These are phyloP conservation scores for Halcyon malimbica DNA, from an alignment of 2,113 vertebrate species.

Conservation along the genomic window DNA sequence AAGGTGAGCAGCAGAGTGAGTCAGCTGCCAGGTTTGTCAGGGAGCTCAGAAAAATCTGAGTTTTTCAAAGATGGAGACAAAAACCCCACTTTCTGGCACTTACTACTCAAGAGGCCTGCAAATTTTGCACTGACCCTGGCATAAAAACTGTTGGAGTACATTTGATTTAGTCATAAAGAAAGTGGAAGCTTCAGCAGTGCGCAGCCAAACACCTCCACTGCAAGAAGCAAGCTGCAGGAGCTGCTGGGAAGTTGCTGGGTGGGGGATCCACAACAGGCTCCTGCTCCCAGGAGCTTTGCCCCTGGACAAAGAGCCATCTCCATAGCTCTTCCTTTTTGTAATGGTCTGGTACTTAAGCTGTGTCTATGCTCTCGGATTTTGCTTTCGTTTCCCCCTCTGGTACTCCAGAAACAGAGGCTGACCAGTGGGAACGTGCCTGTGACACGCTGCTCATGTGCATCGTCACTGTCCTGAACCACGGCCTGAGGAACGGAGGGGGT, in stretches of 20 bases:
- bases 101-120: background rate
- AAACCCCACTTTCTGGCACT: background rate
- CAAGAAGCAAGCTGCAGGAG: background rate
- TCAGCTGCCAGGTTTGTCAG: background rate
- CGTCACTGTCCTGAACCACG: constrained; percentile 83
- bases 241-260: background rate
- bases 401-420: constrained; percentile 63
- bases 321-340: fast-evolving
- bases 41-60: background rate
- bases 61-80: background rate
- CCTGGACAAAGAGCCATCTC: background rate
- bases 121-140: background rate
- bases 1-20: background rate
- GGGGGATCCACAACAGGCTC: background rate
- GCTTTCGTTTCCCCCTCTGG: background rate
- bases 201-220: background rate
- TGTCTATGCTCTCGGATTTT: background rate
- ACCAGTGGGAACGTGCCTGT: constrained; percentile 77
- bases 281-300: background rate
- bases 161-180: background rate
- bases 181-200: background rate
- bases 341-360: background rate
- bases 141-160: background rate
- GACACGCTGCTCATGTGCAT: constrained; percentile 87
- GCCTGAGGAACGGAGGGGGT: constrained; percentile 82